phyloP scores from a whole-genome alignment of 2,113 vertebrate genomes.

The Vimba vimba region DNA sequence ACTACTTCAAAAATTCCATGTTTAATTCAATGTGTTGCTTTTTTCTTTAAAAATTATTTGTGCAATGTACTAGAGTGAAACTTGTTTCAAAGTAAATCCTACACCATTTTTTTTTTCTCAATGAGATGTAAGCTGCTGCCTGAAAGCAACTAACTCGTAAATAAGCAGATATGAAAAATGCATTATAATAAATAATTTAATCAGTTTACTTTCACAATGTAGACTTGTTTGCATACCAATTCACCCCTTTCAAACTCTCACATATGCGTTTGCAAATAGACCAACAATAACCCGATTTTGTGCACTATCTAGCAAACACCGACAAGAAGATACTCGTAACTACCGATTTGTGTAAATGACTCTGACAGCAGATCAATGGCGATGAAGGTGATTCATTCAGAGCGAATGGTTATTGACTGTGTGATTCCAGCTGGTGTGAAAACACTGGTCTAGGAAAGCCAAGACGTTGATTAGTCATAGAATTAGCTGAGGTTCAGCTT shows the following conservation, averaged over 20 bases:
- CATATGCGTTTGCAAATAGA: background rate
- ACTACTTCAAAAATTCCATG: background rate
- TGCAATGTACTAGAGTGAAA: background rate
- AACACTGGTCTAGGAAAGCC: background rate
- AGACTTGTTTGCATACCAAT: background rate
- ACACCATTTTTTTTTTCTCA: too few species aligned
- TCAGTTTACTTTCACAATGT: background rate
- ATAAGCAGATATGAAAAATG: background rate
- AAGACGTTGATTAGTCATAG: conserved; percentile 37
- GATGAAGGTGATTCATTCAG: conserved; percentile 15
- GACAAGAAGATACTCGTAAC: background rate
- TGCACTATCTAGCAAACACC: background rate
- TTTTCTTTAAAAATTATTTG: background rate
- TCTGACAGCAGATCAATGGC: conserved; percentile 23
- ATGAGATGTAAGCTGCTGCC: background rate
- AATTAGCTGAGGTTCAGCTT: conserved; percentile 35
- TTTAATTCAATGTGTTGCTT: background rate
- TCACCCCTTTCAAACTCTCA: background rate
- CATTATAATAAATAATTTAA: background rate
- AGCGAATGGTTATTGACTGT: conserved; percentile 20
- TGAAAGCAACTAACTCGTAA: background rate
- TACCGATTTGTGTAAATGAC: background rate
- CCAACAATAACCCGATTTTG: background rate
- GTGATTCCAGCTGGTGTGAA: conserved; percentile 13
- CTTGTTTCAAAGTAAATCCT: too few species aligned